Base-by-base conservation (phyloP, 2,113 vertebrate genomes). In the Ramphastos sulfuratus region DNA sequence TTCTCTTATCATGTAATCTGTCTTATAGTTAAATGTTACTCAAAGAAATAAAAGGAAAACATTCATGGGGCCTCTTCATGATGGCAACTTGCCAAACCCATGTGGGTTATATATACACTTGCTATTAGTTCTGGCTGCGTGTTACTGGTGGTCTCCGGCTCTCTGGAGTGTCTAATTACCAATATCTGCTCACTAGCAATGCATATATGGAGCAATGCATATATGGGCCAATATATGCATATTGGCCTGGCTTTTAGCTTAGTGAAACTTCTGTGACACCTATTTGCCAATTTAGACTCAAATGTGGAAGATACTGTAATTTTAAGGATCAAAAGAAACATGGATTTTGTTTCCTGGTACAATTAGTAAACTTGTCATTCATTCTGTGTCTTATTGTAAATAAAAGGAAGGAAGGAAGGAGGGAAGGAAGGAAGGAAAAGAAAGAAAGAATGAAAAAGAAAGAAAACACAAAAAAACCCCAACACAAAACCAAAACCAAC, bases 131-230 rank as follows among this genome's bases (percentile, higher is more conserved):
- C n/a, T 2, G 1, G 33, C 20, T 74, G 23, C 39, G 42, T 59
- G 27, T 33, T 55, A 63, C 9, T 24, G 27, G 17, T 35, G 63
- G 28, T 76, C 28, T 71, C 31, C 54, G 13, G 27, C 13, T 25
- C 12, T 42, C 39, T 44, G 5, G 14, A 28, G 10, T 35, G 80
- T 16, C 24, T 61, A 25, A 44, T 82, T 79, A 21, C 10, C 11
- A 48, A 23, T 18, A 9, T 46, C 50, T 74, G 8, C 30, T 77
- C 52, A 30, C 15, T 23, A 48, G 20, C 13, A 44, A 58, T 0
- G 0, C 0, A 0, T 48, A 61, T 6, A 18, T 8, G 11, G 15
- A 50, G 13, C 13, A 44, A 58, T 0, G 0, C 0, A 0, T 48
- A 61, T 6, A 18, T 8, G 11, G 15, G n/a, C n/a, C n/a, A n/a